Evolutionary conservation across 2,113 vertebrate species (phyloP).

Genomic region (Varanus salvator): DNA sequence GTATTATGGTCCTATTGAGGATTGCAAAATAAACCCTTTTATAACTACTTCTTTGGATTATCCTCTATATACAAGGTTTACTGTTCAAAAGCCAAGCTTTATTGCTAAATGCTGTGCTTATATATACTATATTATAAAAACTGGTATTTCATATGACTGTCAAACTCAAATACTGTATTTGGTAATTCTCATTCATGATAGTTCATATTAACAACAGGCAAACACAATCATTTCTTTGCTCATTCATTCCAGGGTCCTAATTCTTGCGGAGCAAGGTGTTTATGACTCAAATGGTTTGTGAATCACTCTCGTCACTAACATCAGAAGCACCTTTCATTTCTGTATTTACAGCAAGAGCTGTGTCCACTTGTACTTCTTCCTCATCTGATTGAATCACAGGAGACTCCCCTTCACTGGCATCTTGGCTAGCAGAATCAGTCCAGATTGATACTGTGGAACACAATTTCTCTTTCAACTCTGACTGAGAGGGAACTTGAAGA

Average conservation of each 20-base stretch:
- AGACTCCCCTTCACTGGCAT: constrained; percentile 80
- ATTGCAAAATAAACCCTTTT: constrained; percentile 42
- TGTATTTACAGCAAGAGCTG: constrained; percentile 73
- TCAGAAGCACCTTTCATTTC: constrained; percentile 77
- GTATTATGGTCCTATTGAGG: constrained; percentile 26
- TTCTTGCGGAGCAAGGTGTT: constrained; percentile 49
- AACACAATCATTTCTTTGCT: constrained; percentile 64
- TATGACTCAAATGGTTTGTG: constrained; percentile 65
- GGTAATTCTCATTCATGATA: constrained; percentile 55
- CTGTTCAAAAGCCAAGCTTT: constrained; percentile 64
- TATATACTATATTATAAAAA: constrained; percentile 35
- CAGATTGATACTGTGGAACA: constrained; percentile 83
- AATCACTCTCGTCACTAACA: constrained; percentile 90
- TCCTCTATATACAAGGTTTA: constrained; percentile 63
- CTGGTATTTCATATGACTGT: constrained; percentile 48
- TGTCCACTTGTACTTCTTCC: constrained; percentile 87
- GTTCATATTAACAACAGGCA: constrained; percentile 58
- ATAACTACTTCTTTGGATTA: constrained; percentile 62
- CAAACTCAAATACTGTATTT: constrained; percentile 59
- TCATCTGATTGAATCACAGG: constrained; percentile 84
- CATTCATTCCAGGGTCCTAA: constrained; percentile 60
- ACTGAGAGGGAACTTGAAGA: constrained; percentile 87
- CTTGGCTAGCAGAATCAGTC: constrained; percentile 82
- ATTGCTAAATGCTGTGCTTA: constrained; percentile 67
- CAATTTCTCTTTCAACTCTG: constrained; percentile 80